These are phyloP conservation scores for Melanostoma mellinum DNA, from an alignment of 2,888 invertebrate genomes.

Conservation along the genomic window DNA sequence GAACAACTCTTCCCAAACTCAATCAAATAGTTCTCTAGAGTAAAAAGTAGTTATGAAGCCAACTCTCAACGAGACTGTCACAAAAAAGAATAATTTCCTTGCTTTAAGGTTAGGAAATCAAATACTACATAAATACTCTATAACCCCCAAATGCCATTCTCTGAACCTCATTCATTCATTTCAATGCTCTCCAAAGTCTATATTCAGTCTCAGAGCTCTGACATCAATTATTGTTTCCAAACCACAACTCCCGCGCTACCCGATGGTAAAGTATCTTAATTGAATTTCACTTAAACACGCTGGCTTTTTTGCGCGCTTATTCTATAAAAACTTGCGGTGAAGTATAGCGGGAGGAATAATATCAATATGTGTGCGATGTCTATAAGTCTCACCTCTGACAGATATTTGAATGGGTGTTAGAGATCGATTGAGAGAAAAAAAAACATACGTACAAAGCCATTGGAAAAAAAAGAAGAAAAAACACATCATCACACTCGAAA, in stretches of 20 bases:
- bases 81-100: too few relatives aligned
- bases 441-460: conserved; percentile 40
- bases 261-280: conserved; percentile 66
- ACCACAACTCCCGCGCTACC: conserved; percentile 42
- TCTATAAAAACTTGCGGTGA: background rate
- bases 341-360: background rate
- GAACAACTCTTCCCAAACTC: too few relatives aligned
- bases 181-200: conserved; percentile 8
- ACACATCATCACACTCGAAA: conserved; percentile 73
- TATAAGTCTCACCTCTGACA: conserved; percentile 68
- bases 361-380: conserved; percentile 39
- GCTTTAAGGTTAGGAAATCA: too few relatives aligned
- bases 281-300: conserved; percentile 68
- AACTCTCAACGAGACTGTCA: conserved; percentile 27
- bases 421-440: conserved; percentile 52
- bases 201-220: conserved; percentile 24
- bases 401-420: conserved; percentile 55
- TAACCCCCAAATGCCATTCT: conserved; percentile 53
- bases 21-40: background rate
- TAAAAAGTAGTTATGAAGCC: conserved; percentile 32
- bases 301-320: background rate
- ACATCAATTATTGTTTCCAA: conserved; percentile 58
- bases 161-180: conserved; percentile 55
- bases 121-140: background rate
- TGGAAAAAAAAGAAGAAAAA: conserved; percentile 55